Evolutionary conservation across 1,140 invertebrate species (phyloP), one percentile per base, ranked within the genome.

Genomic region (Globodera ellingtonae): DNA sequence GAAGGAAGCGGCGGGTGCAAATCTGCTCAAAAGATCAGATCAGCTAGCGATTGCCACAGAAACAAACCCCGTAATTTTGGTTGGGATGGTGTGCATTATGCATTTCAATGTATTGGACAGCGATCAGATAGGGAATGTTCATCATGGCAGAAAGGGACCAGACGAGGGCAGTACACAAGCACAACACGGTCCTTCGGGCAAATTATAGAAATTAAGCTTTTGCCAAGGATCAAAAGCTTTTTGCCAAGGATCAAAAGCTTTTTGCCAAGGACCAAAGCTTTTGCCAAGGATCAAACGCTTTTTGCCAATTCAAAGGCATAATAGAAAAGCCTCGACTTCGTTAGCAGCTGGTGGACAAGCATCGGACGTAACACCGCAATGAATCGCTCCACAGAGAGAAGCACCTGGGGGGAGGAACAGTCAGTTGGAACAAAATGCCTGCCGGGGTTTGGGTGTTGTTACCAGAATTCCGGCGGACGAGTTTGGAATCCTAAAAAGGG

Each of bases 331-430:
- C 50, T 50, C 62, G 75, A 52, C 77, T 79, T 76, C 13, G 83
- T 83, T 75, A 87, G 56, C 69, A 86, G 52, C 77, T 83, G 75
- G 48, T 83, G 73, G 35, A 87, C 85, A 4, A 84, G 62, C 79
- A 87, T 84, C 18, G 86, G 86, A 44, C 87, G 78, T n/a, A 88
- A 59, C 9, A 88, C 86, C 6, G 86, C 86, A 65, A 88, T 86
- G 72, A 89, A 86, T 59, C 86, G 81, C 78, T 88, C 86, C 10
- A 88, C 85, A 15, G 86, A 88, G 21, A 88, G 73, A 35, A 89
- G 76, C 50, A 88, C 87, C 86, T 88, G 56, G 35, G n/a, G 21
- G 46, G 76, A 10, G 4, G 6, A 35, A 35, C 46, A 72, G 65
- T n/a, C n/a, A 47, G n/a, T 13, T 44, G 24, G 50, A 78, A 47